Conservation (phyloP, 2,888 invertebrate genomes). For the Gastracanthus pulcherrimus region DNA sequence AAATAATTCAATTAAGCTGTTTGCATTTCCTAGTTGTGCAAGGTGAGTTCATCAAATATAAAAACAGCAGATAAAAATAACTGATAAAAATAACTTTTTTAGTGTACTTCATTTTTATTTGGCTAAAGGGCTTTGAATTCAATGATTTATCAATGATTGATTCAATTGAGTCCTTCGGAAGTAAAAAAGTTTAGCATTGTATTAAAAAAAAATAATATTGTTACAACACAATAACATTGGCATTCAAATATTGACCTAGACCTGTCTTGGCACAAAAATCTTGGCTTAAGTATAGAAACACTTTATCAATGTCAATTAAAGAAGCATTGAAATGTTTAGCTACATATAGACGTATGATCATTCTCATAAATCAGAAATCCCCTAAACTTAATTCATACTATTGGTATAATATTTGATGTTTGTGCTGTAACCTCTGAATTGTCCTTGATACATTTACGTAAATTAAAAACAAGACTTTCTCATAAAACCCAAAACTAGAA, state of each 20-base stretch:
- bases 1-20: background rate
- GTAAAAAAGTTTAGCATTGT: background rate
- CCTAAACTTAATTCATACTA: background rate
- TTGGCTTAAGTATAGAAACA: conserved; percentile 50
- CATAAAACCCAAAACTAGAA: background rate
- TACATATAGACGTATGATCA: conserved; percentile 27
- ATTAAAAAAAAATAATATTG: conserved; percentile 20
- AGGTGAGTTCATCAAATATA: background rate
- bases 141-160: background rate
- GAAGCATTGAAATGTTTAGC: conserved; percentile 37
- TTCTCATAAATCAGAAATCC: background rate
- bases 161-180: background rate
- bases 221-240: conserved; percentile 57
- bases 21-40: background rate
- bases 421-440: no score
- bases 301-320: conserved; percentile 56
- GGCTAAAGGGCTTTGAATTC: background rate
- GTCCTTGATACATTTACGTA: background rate
- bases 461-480: background rate
- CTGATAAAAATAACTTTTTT: background rate
- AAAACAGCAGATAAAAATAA: background rate
- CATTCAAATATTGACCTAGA: conserved; percentile 66
- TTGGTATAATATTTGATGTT: background rate
- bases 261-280: conserved; percentile 60
- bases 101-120: background rate